These are phyloP conservation scores for Morphnarchus princeps DNA, from an alignment of 2,113 vertebrate species.

Conservation along the genomic window DNA sequence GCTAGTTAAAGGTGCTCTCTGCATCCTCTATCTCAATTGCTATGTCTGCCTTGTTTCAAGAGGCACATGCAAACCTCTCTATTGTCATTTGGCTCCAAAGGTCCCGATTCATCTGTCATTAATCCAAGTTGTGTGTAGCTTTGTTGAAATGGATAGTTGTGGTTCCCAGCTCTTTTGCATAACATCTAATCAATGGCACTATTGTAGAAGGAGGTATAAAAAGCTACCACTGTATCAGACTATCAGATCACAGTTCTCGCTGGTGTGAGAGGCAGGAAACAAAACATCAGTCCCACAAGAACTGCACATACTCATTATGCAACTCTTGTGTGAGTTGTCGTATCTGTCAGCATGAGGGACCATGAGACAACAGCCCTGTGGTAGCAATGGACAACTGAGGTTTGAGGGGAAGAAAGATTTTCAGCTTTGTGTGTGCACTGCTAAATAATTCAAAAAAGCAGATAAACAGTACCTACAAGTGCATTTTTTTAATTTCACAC, in stretches of 20 bases:
- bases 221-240: not conserved
- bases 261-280: not conserved
- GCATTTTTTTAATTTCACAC: not conserved
- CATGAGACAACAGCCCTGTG: not conserved
- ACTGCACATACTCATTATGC: not conserved
- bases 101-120: not conserved
- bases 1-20: not conserved
- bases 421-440: not conserved
- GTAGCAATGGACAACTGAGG: not conserved
- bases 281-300: not conserved
- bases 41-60: not conserved
- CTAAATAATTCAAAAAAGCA: not conserved
- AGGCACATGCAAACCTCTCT: not conserved
- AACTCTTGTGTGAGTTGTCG: not conserved
- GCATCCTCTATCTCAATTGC: not conserved
- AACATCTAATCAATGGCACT: not conserved
- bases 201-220: not conserved
- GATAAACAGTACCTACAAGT: not conserved
- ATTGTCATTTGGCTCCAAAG: not conserved
- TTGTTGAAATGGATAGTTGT: not conserved
- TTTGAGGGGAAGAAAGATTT: not conserved
- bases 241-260: not conserved
- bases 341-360: accelerated
- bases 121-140: not conserved
- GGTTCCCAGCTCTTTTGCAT: not conserved